Conservation (phyloP, 2,113 vertebrate genomes). For the Thamnaconus septentrionalis region DNA sequence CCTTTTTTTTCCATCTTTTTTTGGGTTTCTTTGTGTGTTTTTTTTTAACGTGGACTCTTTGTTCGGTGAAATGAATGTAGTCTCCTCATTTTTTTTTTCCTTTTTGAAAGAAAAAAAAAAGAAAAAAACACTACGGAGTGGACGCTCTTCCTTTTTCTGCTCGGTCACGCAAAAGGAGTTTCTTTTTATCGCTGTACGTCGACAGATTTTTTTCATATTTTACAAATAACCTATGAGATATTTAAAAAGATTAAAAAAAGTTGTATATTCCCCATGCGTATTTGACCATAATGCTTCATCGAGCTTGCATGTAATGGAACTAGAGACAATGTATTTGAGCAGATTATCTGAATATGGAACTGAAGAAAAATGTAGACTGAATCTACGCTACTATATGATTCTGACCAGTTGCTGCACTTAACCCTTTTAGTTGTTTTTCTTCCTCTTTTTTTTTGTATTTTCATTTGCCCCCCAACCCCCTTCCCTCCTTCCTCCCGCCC, state of each 20-base stretch:
- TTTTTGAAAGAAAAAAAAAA: not conserved
- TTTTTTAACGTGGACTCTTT: slow-evolving; percentile 81
- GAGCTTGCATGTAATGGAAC: slow-evolving; percentile 87
- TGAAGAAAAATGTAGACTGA: slow-evolving; percentile 70
- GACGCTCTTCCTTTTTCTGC: slow-evolving; percentile 74
- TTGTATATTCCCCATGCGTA: slow-evolving; percentile 86
- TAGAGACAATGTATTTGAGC: slow-evolving; percentile 86
- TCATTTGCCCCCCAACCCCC: slow-evolving; percentile 44
- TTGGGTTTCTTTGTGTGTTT: slow-evolving; percentile 4
- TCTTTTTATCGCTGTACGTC: slow-evolving; percentile 78
- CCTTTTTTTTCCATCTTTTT: slow-evolving; percentile 1
- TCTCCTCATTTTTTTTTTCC: slow-evolving; percentile 57
- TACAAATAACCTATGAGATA: slow-evolving; percentile 85
- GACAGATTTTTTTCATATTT: slow-evolving; percentile 83
- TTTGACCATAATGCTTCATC: slow-evolving; percentile 83
- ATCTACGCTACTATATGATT: slow-evolving; percentile 77
- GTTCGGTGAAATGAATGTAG: slow-evolving; percentile 87
- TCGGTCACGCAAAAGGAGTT: slow-evolving; percentile 80
- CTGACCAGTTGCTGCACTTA: slow-evolving; percentile 88
- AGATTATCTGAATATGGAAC: slow-evolving; percentile 79
- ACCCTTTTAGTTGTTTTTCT: slow-evolving; percentile 58
- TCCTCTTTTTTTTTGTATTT: slow-evolving; percentile 52
- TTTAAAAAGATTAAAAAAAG: slow-evolving; percentile 22
- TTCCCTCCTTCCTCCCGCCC: slow-evolving; percentile 32
- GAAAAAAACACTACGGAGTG: slow-evolving; percentile 80